Evolutionary conservation across 2,113 vertebrate genomes (phyloP).

Genomic region (Tachuris rubrigastra): DNA sequence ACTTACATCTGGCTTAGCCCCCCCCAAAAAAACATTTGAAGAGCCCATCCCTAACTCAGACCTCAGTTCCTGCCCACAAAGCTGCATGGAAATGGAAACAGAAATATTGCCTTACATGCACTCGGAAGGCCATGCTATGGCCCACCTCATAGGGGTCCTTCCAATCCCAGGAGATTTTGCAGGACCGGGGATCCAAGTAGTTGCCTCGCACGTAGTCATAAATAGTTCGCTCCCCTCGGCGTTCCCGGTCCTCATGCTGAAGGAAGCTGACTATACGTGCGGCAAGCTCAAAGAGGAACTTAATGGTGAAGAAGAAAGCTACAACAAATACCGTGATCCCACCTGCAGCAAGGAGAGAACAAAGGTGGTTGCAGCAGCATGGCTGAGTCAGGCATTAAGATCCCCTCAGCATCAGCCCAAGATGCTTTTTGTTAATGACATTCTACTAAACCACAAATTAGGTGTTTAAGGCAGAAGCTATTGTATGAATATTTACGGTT

Average conservation of each 20-base stretch:
- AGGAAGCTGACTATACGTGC: constrained; percentile 97
- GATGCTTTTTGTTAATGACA: not conserved
- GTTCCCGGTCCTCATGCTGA: constrained; percentile 95
- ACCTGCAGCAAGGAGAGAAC: constrained; percentile 78
- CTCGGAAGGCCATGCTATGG: constrained; percentile 97
- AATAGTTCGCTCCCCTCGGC: constrained; percentile 93
- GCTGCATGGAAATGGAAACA: constrained; percentile 66
- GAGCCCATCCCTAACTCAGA: not conserved
- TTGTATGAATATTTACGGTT: not conserved
- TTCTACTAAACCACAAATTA: not conserved
- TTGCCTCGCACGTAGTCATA: constrained; percentile 98
- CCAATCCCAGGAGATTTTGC: constrained; percentile 98
- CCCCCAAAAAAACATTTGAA: not conserved
- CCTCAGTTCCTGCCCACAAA: not conserved
- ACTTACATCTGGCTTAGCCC: not conserved
- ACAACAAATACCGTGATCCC: constrained; percentile 98
- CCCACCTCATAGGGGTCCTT: constrained; percentile 98
- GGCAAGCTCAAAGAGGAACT: constrained; percentile 98
- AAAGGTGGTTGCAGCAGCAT: not conserved
- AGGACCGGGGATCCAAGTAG: constrained; percentile 97
- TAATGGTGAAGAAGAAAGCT: constrained; percentile 98
- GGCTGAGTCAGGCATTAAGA: not conserved
- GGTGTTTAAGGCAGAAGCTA: not conserved
- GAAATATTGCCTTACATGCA: constrained; percentile 86
- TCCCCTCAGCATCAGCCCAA: not conserved